A percentile compares a stretch with the other conserved stretches of the same genome.
These are phyloP conservation scores for Copsychus sechellarum DNA, from an alignment of 2,113 vertebrate species.

Conservation along the genomic window DNA sequence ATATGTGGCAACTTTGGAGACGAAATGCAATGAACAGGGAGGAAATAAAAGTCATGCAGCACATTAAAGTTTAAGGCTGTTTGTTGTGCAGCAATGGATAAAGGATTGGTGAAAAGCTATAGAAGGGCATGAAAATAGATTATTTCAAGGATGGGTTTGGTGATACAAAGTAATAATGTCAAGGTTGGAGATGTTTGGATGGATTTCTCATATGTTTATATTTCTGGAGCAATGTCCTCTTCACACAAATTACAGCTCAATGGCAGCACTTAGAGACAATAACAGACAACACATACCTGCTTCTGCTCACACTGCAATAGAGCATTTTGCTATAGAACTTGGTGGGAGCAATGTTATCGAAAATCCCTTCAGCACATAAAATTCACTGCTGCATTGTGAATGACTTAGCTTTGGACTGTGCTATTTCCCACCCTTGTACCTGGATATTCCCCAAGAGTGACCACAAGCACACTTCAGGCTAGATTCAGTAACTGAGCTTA, in stretches of 20 bases:
- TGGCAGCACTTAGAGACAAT: not conserved
- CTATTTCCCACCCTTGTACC: not conserved
- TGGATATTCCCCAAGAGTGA: not conserved
- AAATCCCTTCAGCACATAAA: not conserved
- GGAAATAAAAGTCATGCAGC: slow-evolving; percentile 36
- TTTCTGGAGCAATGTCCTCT: not conserved
- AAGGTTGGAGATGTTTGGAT: not conserved
- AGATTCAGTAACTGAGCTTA: not conserved
- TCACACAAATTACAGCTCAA: not conserved
- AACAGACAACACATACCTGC: not conserved
- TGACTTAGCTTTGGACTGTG: not conserved
- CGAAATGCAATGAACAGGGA: not conserved
- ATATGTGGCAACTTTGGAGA: slow-evolving; percentile 2
- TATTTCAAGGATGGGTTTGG: slow-evolving; percentile 14
- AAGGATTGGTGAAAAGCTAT: not conserved
- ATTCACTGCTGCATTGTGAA: not conserved
- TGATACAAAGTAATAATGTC: not conserved
- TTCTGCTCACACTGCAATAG: not conserved
- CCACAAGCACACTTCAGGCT: not conserved
- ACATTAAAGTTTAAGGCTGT: slow-evolving; percentile 36
- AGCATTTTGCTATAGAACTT: not conserved
- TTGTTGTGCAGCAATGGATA: not conserved
- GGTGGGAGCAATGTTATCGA: not conserved
- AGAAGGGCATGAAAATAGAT: slow-evolving; percentile 18
- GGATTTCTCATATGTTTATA: not conserved